Base-by-base conservation (phyloP, 2,888 invertebrate species). In the Lasius platythorax region DNA sequence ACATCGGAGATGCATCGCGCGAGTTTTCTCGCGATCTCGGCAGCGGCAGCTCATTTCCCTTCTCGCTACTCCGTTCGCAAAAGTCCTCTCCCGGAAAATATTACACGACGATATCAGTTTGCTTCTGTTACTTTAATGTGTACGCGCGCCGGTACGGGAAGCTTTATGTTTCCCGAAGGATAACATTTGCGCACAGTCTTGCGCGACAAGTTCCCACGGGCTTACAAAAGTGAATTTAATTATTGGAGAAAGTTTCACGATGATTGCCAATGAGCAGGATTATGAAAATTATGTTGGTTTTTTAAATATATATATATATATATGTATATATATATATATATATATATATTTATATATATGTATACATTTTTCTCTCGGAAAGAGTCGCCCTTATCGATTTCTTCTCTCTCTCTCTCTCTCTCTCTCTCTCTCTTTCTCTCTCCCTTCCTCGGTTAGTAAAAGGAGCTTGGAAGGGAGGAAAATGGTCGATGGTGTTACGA, bases 211-310 rank as follows among this genome's bases (percentile, higher is more conserved):
- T 50, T 82, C 28, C 15, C 40, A 15, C 64, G 33, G 61, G 50
- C 23, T 23, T 53, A 37, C 30, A 46, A 53, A 61, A 70, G 63
- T 46, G 58, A 88, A 86, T 88, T 81, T 82, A 74, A 87, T 87
- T 85, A 66, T 72, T 67, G 56, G n/a, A 61, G 46, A 70, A 79
- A 86, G 79, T 87, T 87, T 72, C 40, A n/a, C 50, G 37, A 84
- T 73, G 43, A 81, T 84, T 83, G 66, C 76, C 58, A 40, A 58
- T 50, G 74, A 61, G 56, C 58, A 50, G 63, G 56, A 84, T 81
- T 79, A 58, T 64, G 76, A 82, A 76, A 88, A 84, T 88, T 63
- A 67, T 70, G 72, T 58, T 68, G 12, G 2, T 46, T 67, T 64
- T 53, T 56, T 67, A 43, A 75, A 82, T 79, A 74, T 86, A 81